Conservation (phyloP, 92 coral and sea anemone genomes). For the Meandrina meandrites region DNA sequence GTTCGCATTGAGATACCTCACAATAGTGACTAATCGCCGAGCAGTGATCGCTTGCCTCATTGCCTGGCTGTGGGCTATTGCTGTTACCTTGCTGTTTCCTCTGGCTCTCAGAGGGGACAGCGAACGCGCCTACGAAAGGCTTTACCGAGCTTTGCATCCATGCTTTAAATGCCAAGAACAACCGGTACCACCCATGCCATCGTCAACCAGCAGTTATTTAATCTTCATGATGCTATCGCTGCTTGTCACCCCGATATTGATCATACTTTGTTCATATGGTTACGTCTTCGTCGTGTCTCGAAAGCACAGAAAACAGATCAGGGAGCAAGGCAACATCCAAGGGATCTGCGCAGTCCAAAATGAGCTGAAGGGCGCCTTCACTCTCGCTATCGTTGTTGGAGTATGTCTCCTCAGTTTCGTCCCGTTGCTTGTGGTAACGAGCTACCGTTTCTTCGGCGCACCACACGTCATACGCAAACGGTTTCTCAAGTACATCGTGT, state of each 20-base stretch:
- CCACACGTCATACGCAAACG: background rate
- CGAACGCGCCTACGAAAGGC: background rate
- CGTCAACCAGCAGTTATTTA: background rate
- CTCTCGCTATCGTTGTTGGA: slow-evolving; percentile 9
- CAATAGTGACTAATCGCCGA: background rate
- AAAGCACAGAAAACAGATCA: slow-evolving; percentile 3
- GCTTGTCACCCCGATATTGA: background rate
- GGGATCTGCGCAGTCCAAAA: background rate
- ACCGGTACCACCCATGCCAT: background rate
- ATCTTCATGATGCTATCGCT: background rate
- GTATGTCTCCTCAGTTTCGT: slow-evolving; percentile 1
- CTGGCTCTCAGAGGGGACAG: background rate
- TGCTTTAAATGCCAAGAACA: background rate
- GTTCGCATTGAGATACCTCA: background rate
- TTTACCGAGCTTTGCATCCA: background rate
- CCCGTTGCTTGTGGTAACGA: slow-evolving; percentile 17
- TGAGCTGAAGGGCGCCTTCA: slow-evolving; percentile 6
- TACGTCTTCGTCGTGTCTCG: background rate
- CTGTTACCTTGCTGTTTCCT: background rate
- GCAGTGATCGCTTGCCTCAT: background rate
- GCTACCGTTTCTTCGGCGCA: background rate
- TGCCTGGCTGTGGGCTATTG: slow-evolving; percentile 4
- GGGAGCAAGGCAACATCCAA: background rate
- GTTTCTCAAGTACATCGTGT: background rate
- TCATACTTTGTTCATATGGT: background rate